Conservation (phyloP, 2,797 vertebrate species). For the Hydrocynus forskahlii region DNA sequence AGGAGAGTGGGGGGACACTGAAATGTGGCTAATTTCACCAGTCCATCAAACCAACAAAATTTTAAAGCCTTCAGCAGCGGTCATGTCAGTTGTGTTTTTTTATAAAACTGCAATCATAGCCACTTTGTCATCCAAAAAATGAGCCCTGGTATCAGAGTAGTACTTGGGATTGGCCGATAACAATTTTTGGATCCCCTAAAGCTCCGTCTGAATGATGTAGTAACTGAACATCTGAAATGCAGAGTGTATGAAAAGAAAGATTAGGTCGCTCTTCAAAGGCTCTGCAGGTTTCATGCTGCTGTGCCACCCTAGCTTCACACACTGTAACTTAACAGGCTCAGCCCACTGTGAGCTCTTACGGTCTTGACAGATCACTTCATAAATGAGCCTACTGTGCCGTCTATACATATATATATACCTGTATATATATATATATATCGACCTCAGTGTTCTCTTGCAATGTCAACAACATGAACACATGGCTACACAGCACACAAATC, state of each 20-base stretch:
- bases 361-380: constrained; percentile 24
- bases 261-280: neutral
- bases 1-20: constrained; percentile 3
- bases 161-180: neutral
- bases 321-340: constrained; percentile 9
- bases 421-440: neutral
- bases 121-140: too few species aligned
- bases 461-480: constrained; percentile 25
- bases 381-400: neutral
- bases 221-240: neutral
- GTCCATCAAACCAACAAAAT: constrained; percentile 15
- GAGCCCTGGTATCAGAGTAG: too few species aligned
- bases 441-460: neutral
- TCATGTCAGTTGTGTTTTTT: too few species aligned
- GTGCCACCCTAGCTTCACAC: neutral
- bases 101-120: too few species aligned
- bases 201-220: neutral
- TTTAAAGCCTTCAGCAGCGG: neutral
- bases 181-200: neutral
- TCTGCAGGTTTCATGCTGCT: neutral
- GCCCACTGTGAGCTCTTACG: neutral
- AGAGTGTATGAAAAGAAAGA: neutral
- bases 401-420: too few species aligned
- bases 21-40: constrained; percentile 6
- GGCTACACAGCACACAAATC: constrained; percentile 23